Evolutionary conservation across 2,113 vertebrate species (phyloP).

Genomic region (Anas platyrhynchos): DNA sequence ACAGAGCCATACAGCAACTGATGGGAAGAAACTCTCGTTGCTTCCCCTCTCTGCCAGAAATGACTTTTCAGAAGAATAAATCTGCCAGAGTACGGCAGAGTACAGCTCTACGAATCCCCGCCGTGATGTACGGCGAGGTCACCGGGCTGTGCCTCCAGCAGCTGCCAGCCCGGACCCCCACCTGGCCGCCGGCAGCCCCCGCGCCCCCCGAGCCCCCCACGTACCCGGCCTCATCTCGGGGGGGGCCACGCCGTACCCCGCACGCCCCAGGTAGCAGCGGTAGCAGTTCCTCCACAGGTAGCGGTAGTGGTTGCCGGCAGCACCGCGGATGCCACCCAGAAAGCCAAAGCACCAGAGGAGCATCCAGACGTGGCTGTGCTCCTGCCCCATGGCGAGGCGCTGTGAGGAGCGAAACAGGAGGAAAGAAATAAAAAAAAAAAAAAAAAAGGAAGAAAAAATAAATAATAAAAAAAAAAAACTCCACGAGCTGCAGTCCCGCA

Average conservation of each 20-base stretch:
- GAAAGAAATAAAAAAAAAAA: neutral
- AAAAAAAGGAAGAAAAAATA: neutral
- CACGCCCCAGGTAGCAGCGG: slow-evolving; percentile 80
- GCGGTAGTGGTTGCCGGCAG: slow-evolving; percentile 70
- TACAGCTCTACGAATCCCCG: rapidly evolving
- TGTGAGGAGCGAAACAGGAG: neutral
- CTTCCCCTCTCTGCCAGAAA: neutral
- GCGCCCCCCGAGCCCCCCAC: neutral
- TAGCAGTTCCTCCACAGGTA: slow-evolving; percentile 85
- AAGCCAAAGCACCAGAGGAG: slow-evolving; percentile 68
- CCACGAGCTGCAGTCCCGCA: neutral
- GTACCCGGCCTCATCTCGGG: slow-evolving; percentile 77
- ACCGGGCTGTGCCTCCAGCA: rapidly evolving
- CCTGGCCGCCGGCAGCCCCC: too few species aligned
- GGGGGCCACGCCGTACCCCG: slow-evolving; percentile 55
- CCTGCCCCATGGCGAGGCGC: neutral
- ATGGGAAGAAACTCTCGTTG: neutral
- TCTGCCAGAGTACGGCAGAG: rapidly evolving
- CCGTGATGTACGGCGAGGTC: rapidly evolving
- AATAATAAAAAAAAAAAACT: too few species aligned
- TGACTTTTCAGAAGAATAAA: neutral
- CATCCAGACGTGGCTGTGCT: slow-evolving; percentile 21
- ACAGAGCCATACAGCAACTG: neutral
- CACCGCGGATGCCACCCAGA: slow-evolving; percentile 50
- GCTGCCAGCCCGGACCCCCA: neutral